Evolutionary conservation across 1,140 invertebrate genomes (phyloP).

Genomic region (Nasonia vitripennis): DNA sequence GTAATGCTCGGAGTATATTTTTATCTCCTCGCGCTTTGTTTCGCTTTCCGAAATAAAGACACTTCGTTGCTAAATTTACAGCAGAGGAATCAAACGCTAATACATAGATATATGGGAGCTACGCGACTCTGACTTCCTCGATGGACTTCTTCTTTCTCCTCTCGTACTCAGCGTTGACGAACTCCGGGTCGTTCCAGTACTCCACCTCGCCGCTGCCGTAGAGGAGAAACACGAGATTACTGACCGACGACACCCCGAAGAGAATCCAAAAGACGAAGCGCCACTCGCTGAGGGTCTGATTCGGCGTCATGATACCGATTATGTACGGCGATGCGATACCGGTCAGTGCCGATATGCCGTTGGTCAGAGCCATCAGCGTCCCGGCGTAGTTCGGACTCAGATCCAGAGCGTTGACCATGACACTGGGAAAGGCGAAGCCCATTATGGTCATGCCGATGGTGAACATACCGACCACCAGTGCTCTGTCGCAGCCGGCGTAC

Average conservation of each 20-base stretch:
- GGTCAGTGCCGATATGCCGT: conserved; percentile 87
- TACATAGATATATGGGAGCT: neutral
- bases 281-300: conserved; percentile 85
- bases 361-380: conserved; percentile 88
- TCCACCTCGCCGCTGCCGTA: conserved; percentile 84
- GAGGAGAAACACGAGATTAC: conserved; percentile 83
- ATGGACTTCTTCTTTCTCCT: conserved; percentile 27
- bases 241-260: conserved; percentile 82
- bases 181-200: conserved; percentile 79
- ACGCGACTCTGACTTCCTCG: conserved; percentile 7
- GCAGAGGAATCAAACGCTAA: neutral
- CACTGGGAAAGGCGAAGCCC: conserved; percentile 83
- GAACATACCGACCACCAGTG: conserved; percentile 80
- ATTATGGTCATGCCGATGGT: conserved; percentile 84
- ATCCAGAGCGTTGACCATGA: conserved; percentile 89
- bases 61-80: neutral
- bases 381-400: conserved; percentile 89
- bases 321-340: conserved; percentile 87
- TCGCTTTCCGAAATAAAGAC: too few relatives aligned
- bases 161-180: conserved; percentile 43
- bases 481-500: conserved; percentile 84
- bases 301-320: conserved; percentile 84
- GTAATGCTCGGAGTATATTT: too few relatives aligned
- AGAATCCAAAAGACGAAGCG: conserved; percentile 89
- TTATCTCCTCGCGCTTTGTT: too few relatives aligned